Conservation (phyloP, 2,888 invertebrate genomes). For the Cosmia trapezina region DNA sequence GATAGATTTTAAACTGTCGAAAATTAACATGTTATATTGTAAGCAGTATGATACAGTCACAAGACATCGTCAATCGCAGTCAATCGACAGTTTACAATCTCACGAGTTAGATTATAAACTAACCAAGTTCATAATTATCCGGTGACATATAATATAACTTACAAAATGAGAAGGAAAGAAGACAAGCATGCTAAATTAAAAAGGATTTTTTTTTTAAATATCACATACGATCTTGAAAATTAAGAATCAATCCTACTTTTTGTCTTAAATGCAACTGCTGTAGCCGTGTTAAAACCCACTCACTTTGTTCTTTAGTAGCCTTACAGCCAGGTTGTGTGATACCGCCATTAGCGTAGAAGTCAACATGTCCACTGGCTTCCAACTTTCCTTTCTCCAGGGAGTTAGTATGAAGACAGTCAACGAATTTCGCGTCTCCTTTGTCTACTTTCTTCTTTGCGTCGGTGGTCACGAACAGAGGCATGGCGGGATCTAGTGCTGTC, state of each 20-base stretch:
- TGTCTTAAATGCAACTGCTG: neutral
- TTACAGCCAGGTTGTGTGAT: slow-evolving; percentile 91
- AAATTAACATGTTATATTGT: no score
- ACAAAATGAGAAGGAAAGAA: no score
- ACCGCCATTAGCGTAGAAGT: slow-evolving; percentile 91
- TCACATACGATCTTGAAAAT: neutral
- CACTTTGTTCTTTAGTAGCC: slow-evolving; percentile 72
- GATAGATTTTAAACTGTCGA: no score
- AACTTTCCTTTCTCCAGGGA: slow-evolving; percentile 90
- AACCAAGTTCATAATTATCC: no score
- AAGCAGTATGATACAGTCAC: no score
- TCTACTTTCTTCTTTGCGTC: slow-evolving; percentile 87
- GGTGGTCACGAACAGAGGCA: slow-evolving; percentile 90
- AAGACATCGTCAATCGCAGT: no score
- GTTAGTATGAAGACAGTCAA: slow-evolving; percentile 92
- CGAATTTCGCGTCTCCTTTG: slow-evolving; percentile 90
- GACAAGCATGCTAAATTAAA: no score
- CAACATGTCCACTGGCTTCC: slow-evolving; percentile 87
- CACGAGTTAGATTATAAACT: no score
- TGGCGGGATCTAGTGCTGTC: slow-evolving; percentile 92
- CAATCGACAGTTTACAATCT: no score
- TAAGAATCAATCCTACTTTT: neutral
- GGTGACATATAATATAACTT: no score
- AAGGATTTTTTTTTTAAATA: no score
- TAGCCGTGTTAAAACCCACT: slow-evolving; percentile 33